Percentiles rank a stretch among this genome's conserved stretches.
Conservation (phyloP, 1,140 invertebrate species). For the Notospermus geniculatus region DNA sequence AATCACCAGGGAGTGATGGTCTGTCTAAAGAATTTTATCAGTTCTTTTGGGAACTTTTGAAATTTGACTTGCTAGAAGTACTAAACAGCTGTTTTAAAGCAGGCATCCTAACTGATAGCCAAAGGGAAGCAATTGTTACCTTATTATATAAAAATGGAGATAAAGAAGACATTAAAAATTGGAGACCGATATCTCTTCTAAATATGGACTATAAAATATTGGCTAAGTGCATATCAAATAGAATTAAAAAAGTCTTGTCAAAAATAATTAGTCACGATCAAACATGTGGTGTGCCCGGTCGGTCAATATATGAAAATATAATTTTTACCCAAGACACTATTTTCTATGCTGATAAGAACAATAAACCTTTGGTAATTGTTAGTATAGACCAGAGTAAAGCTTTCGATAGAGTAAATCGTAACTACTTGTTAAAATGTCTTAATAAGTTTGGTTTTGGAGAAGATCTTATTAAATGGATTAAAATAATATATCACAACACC, state of each 20-base stretch:
- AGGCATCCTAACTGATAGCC: too few relatives aligned
- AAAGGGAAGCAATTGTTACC: too few relatives aligned
- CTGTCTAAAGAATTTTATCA: background rate
- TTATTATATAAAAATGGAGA: background rate
- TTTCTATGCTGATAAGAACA: too few relatives aligned
- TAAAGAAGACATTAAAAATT: background rate
- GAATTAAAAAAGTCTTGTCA: background rate
- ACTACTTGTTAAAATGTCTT: too few relatives aligned
- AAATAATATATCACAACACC: background rate
- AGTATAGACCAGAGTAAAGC: constrained; percentile 21
- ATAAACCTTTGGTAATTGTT: constrained; percentile 7
- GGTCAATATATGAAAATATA: constrained; percentile 17
- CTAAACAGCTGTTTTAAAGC: background rate
- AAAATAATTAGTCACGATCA: background rate
- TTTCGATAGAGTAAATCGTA: too few relatives aligned
- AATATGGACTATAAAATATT: constrained; percentile 7
- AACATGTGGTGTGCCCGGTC: constrained; percentile 6
- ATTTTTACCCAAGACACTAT: constrained; percentile 10
- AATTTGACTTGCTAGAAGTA: background rate
- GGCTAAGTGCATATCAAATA: background rate
- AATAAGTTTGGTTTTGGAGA: constrained; percentile 6
- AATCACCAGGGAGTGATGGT: constrained; percentile 4
- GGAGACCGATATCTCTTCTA: constrained; percentile 10
- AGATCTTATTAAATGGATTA: constrained; percentile 13
- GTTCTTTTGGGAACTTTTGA: background rate